Conservation (phyloP, 2,888 invertebrate genomes). For the Bembecia ichneumoniformis region DNA sequence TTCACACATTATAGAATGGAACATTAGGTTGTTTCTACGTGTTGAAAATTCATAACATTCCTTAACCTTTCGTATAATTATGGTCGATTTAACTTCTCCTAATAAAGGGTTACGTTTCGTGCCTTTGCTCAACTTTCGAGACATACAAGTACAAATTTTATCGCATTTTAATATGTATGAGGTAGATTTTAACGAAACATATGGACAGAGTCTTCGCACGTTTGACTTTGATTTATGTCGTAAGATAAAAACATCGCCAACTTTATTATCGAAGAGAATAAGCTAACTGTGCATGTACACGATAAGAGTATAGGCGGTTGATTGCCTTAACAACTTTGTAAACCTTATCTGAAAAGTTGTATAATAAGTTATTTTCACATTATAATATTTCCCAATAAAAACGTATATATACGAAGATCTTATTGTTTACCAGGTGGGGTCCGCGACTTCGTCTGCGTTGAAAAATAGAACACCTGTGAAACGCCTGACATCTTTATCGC, state of each 20-base stretch:
- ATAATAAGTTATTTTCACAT: too few relatives aligned
- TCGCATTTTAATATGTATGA: slow-evolving; percentile 3
- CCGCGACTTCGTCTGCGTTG: too few relatives aligned
- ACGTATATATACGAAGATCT: too few relatives aligned
- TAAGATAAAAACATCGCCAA: not conserved
- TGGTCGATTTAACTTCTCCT: slow-evolving; percentile 20
- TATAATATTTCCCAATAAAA: too few relatives aligned
- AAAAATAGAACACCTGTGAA: too few relatives aligned
- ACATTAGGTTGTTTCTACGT: slow-evolving; percentile 7
- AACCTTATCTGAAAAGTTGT: too few relatives aligned
- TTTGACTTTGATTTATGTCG: not conserved
- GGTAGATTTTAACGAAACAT: not conserved
- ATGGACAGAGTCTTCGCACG: not conserved
- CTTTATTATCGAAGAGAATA: not conserved
- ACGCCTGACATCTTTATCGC: too few relatives aligned
- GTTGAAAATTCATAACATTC: slow-evolving; percentile 12
- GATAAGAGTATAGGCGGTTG: too few relatives aligned
- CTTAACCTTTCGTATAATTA: slow-evolving; percentile 6
- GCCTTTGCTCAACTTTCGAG: slow-evolving; percentile 14
- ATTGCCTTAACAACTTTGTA: too few relatives aligned
- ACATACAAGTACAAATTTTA: slow-evolving; percentile 15
- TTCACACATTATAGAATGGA: slow-evolving; percentile 1
- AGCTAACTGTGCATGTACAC: too few relatives aligned
- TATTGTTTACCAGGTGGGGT: too few relatives aligned
- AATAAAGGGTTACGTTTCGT: slow-evolving; percentile 14